phyloP scores from a whole-genome alignment of 2,888 invertebrate species.

The Lingula anatina region DNA sequence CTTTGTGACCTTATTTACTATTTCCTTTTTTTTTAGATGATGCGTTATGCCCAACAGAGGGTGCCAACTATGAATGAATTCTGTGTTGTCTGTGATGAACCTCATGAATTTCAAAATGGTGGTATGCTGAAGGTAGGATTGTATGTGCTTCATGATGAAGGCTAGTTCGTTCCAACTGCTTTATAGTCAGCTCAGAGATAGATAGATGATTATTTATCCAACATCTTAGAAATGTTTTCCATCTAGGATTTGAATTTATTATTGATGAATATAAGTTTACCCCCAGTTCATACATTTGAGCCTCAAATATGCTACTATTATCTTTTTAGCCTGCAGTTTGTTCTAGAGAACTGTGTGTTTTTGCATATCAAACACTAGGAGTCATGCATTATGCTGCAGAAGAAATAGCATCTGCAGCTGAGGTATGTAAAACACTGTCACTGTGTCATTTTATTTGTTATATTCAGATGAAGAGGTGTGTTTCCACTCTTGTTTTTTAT shows the following conservation, averaged over 20 bases:
- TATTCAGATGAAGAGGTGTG: too few relatives aligned
- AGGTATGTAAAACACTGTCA: slow-evolving; percentile 15
- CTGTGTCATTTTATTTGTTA: too few relatives aligned
- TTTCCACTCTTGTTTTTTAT: too few relatives aligned
- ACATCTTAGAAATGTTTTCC: too few relatives aligned
- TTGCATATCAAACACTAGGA: slow-evolving; percentile 42
- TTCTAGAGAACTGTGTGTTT: slow-evolving; percentile 39
- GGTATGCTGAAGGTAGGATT: slow-evolving; percentile 45
- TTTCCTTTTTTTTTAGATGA: slow-evolving; percentile 24
- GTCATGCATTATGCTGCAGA: slow-evolving; percentile 43
- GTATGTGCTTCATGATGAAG: too few relatives aligned
- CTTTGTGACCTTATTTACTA: not conserved
- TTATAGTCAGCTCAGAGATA: too few relatives aligned
- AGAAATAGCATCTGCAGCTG: slow-evolving; percentile 36
- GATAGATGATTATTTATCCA: too few relatives aligned
- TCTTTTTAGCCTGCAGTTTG: slow-evolving; percentile 38
- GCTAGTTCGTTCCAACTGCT: too few relatives aligned
- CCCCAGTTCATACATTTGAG: not conserved
- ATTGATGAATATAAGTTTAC: not conserved
- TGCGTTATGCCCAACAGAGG: slow-evolving; percentile 32
- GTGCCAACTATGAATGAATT: slow-evolving; percentile 40
- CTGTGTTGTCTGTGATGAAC: slow-evolving; percentile 45
- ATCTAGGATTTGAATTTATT: too few relatives aligned
- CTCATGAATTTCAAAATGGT: slow-evolving; percentile 42
- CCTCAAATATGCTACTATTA: not conserved